phyloP scores from a whole-genome alignment of 2,113 vertebrate species.

The Taxidea taxus region DNA sequence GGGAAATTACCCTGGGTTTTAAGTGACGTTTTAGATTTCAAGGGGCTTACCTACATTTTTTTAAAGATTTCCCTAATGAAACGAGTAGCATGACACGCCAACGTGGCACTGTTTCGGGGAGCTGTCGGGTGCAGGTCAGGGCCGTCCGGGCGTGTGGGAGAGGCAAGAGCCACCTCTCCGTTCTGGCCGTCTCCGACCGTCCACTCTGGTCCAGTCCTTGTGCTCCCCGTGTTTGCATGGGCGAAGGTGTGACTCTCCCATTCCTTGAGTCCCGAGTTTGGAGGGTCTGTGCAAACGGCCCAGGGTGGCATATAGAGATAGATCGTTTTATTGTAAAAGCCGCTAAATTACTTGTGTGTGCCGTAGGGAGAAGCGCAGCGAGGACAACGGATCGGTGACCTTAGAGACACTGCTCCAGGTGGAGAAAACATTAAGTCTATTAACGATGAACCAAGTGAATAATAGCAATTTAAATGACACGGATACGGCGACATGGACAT shows the following conservation, averaged over 20 bases:
- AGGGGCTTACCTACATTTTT: background rate
- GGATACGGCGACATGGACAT: no score
- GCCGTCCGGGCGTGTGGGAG: background rate
- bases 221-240: background rate
- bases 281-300: background rate
- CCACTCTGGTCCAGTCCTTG: background rate
- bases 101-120: rapidly evolving
- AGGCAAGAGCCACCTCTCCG: rapidly evolving
- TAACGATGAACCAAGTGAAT: background rate
- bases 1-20: background rate
- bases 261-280: background rate
- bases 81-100: no score
- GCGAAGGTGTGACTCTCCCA: no score
- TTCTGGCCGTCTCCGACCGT: background rate
- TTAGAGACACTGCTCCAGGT: background rate
- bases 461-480: background rate
- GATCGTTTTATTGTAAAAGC: background rate
- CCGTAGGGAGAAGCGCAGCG: background rate
- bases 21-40: background rate
- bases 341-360: background rate
- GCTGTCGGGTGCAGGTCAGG: background rate
- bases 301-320: rapidly evolving
- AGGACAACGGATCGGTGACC: no score
- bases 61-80: background rate
- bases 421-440: background rate